phyloP scores from a whole-genome alignment of 2,797 vertebrate genomes.

The Clamator glandarius region DNA sequence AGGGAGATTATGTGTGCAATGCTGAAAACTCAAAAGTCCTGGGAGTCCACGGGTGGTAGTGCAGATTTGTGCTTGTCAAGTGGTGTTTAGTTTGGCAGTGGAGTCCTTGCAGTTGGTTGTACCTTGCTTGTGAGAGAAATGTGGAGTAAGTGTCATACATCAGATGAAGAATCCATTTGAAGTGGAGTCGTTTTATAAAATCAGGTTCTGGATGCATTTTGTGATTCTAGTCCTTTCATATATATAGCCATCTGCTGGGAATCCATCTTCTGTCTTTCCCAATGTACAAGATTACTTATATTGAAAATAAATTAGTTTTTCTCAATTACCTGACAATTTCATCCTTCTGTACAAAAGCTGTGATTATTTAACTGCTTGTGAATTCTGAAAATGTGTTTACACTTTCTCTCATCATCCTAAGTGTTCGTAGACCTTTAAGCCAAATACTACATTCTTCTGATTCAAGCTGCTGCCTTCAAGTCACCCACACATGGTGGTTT shows the following conservation, averaged over 20 bases:
- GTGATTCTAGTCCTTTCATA: background rate
- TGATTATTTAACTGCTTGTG: constrained; percentile 28
- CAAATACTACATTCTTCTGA: background rate
- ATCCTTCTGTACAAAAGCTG: constrained; percentile 23
- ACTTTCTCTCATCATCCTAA: background rate
- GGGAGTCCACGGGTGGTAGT: background rate
- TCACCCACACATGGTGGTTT: background rate
- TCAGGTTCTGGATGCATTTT: background rate
- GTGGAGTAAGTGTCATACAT: background rate
- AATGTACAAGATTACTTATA: background rate
- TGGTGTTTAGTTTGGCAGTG: background rate
- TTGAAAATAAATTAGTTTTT: constrained; percentile 31
- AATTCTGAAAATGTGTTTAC: constrained; percentile 25
- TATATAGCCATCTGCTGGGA: background rate
- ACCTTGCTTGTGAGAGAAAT: background rate
- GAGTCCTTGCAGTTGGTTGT: background rate
- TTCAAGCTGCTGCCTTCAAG: background rate
- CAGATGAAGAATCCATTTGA: background rate
- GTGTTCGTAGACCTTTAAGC: background rate
- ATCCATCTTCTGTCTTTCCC: background rate
- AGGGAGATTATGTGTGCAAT: background rate
- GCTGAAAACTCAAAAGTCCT: accelerated
- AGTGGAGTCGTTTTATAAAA: background rate
- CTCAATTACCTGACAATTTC: background rate
- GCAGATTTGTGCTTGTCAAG: background rate